Conservation (phyloP, 1,140 invertebrate species). For the Nasonia longicornis region DNA sequence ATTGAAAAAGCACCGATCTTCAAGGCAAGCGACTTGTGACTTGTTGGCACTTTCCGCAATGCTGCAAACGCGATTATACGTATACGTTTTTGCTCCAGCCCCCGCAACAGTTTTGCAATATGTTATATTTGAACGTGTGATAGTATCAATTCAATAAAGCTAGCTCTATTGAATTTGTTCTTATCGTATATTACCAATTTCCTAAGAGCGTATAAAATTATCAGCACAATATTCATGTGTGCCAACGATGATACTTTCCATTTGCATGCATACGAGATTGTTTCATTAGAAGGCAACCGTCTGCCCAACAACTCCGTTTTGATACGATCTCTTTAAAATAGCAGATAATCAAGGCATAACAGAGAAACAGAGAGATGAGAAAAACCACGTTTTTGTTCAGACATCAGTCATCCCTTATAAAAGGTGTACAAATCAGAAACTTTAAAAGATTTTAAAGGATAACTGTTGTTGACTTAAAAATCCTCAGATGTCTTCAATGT, state of each 20-base stretch:
- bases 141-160: constrained; percentile 47
- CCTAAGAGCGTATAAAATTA: constrained; percentile 58
- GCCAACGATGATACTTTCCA: constrained; percentile 58
- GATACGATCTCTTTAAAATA: constrained; percentile 58
- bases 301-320: constrained; percentile 53
- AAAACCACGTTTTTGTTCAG: constrained; percentile 57
- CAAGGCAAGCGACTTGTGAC: constrained; percentile 39
- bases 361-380: constrained; percentile 36
- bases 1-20: constrained; percentile 51
- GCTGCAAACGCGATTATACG: constrained; percentile 52
- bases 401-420: constrained; percentile 63
- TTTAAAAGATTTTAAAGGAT: constrained; percentile 64
- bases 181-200: constrained; percentile 44
- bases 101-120: constrained; percentile 26
- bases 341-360: constrained; percentile 55
- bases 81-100: constrained; percentile 13
- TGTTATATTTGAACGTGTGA: constrained; percentile 49
- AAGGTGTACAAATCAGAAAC: constrained; percentile 65
- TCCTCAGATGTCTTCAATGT: constrained; percentile 93
- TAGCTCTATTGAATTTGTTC: constrained; percentile 36
- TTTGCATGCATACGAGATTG: constrained; percentile 52
- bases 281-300: constrained; percentile 24
- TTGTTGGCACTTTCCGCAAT: constrained; percentile 59
- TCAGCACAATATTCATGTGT: constrained; percentile 56
- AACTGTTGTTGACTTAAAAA: constrained; percentile 72